Percentiles rank a stretch among this genome's conserved stretches.
phyloP scores from a whole-genome alignment of 2,113 vertebrate species.

The Salvelinus sp. region DNA sequence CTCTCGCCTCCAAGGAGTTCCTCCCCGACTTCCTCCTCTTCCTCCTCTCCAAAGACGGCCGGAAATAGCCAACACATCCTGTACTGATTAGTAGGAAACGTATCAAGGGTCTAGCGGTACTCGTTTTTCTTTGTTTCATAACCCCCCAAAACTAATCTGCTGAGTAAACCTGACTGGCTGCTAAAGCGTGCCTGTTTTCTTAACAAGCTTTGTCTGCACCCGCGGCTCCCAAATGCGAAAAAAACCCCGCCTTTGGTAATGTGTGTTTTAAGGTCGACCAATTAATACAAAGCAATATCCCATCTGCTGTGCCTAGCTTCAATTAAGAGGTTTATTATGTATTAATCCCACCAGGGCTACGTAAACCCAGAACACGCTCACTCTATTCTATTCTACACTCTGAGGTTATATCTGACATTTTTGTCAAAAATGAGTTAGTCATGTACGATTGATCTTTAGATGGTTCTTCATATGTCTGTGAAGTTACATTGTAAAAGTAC shows the following conservation, averaged over 20 bases:
- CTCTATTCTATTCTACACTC: no score
- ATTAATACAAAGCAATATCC: conserved; percentile 53
- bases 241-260: conserved; percentile 42
- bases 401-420: no score
- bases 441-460: no score
- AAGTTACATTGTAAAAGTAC: no score
- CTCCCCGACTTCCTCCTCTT: neutral
- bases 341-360: conserved; percentile 29
- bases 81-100: conserved; percentile 50
- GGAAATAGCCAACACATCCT: conserved; percentile 43
- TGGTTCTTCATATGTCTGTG: no score
- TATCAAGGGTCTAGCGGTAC: conserved; percentile 16
- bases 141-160: conserved; percentile 34
- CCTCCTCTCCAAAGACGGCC: conserved; percentile 20
- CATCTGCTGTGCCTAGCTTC: conserved; percentile 24
- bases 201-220: conserved; percentile 42
- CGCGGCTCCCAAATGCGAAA: conserved; percentile 25
- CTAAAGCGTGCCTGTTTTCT: conserved; percentile 10
- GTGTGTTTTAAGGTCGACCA: conserved; percentile 52
- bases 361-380: neutral
- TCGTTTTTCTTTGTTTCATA: conserved; percentile 36
- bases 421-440: no score
- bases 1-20: conserved; percentile 27
- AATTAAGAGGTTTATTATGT: conserved; percentile 46
- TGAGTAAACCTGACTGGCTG: conserved; percentile 42